A percentile compares a stretch with the other conserved stretches of the same genome.
Conservation (phyloP, 2,888 invertebrate species). For the Latheticus oryzae region DNA sequence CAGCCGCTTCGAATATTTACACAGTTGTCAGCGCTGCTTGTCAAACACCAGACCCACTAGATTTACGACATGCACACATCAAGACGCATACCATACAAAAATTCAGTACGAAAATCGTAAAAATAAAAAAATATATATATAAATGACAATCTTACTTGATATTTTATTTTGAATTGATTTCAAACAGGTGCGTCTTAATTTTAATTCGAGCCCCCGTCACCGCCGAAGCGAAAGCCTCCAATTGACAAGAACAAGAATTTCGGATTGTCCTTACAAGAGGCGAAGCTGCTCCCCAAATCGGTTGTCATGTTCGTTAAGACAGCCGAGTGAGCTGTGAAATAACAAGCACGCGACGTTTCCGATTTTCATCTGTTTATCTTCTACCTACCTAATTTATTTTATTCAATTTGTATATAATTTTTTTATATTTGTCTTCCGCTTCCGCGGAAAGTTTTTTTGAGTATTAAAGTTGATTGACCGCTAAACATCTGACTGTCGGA, state of each 20-base stretch:
- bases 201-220: too few species aligned
- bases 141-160: too few species aligned
- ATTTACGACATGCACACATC: constrained; percentile 35
- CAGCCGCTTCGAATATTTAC: constrained; percentile 48
- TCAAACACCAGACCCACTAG: constrained; percentile 47
- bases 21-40: constrained; percentile 53
- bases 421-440: background rate
- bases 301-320: too few species aligned
- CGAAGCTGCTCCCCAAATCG: too few species aligned
- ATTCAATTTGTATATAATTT: too few species aligned
- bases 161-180: background rate
- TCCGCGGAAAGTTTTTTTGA: too few species aligned
- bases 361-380: too few species aligned
- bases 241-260: constrained; percentile 32
- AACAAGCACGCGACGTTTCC: too few species aligned
- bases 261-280: too few species aligned
- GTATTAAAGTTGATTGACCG: constrained; percentile 30
- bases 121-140: too few species aligned
- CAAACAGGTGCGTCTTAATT: constrained; percentile 46
- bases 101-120: background rate
- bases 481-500: constrained; percentile 10
- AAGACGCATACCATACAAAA: background rate
- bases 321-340: too few species aligned
- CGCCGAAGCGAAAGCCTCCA: constrained; percentile 30
- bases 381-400: too few species aligned